Evolutionary conservation across 2,113 vertebrate species (phyloP).

Genomic region (Amphiprion ocellaris): DNA sequence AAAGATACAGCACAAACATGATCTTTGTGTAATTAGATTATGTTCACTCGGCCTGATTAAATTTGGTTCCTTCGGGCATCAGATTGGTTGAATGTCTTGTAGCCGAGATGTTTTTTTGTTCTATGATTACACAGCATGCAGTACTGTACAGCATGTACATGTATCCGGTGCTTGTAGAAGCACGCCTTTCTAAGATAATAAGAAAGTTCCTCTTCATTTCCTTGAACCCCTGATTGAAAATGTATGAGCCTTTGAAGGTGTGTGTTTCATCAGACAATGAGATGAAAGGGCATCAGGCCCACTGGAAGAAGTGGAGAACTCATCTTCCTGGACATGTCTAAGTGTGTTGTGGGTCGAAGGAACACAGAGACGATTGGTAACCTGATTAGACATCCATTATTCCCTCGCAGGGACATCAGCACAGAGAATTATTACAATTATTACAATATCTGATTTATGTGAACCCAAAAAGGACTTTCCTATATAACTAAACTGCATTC

Average conservation of each 20-base stretch:
- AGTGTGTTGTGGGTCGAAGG: slow-evolving; percentile 60
- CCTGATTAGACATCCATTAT: slow-evolving; percentile 70
- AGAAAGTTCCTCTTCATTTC: slow-evolving; percentile 51
- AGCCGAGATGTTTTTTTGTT: slow-evolving; percentile 14
- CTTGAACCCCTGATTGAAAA: slow-evolving; percentile 54
- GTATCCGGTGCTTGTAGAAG: slow-evolving; percentile 10
- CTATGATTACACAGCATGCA: slow-evolving; percentile 22
- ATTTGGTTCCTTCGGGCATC: slow-evolving; percentile 51
- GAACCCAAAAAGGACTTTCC: no score
- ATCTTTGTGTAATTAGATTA: slow-evolving; percentile 63
- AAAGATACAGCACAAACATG: slow-evolving; percentile 43
- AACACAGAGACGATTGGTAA: slow-evolving; percentile 57
- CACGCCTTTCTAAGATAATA: slow-evolving; percentile 19
- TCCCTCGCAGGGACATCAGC: slow-evolving; percentile 30
- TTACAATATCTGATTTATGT: background rate
- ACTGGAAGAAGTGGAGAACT: slow-evolving; percentile 44
- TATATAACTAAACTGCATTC: no score
- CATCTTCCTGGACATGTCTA: slow-evolving; percentile 60
- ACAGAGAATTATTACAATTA: slow-evolving; percentile 10
- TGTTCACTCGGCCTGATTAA: slow-evolving; percentile 49
- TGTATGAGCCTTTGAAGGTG: slow-evolving; percentile 65
- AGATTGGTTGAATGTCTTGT: slow-evolving; percentile 41
- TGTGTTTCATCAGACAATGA: slow-evolving; percentile 67
- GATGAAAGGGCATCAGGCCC: slow-evolving; percentile 60
- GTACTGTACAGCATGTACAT: background rate